Evolutionary conservation across 2,888 invertebrate genomes (phyloP).

Genomic region (Eupithecia abbreviata): DNA sequence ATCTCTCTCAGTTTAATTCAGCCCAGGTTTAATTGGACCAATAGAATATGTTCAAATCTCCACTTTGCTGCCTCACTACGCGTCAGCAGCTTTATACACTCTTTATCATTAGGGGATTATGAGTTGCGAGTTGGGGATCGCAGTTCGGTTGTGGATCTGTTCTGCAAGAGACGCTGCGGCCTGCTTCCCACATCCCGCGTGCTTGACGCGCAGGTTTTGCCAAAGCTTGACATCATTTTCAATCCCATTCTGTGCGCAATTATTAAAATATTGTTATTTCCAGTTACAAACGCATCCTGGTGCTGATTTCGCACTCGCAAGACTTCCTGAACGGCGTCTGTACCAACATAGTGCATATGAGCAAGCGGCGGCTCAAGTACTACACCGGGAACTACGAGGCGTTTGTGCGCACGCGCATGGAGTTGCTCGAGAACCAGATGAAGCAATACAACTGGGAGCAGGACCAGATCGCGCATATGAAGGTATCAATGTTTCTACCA

Average conservation of each 20-base stretch:
- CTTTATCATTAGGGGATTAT: no score
- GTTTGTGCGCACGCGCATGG: conserved; percentile 96
- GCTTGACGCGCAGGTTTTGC: no score
- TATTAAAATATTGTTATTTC: background rate
- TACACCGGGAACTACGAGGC: conserved; percentile 99
- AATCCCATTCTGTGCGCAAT: background rate
- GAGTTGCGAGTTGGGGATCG: no score
- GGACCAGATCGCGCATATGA: conserved; percentile 99
- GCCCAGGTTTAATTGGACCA: no score
- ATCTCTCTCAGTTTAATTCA: no score
- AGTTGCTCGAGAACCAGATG: conserved; percentile 98
- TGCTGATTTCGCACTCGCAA: conserved; percentile 99
- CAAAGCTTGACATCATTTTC: background rate
- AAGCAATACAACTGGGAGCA: conserved; percentile 99
- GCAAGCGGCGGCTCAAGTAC: conserved; percentile 95
- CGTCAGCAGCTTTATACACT: no score
- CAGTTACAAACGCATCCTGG: conserved; percentile 97
- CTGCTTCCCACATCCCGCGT: no score
- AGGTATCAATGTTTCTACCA: conserved; percentile 74
- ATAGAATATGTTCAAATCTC: no score
- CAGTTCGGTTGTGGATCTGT: no score
- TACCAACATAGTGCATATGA: conserved; percentile 97
- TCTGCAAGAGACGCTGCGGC: no score
- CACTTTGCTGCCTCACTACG: no score
- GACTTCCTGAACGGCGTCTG: conserved; percentile 99